These are phyloP conservation scores for Drosophila prosaltans DNA, from an alignment of 1,140 invertebrate genomes.

Conservation along the genomic window DNA sequence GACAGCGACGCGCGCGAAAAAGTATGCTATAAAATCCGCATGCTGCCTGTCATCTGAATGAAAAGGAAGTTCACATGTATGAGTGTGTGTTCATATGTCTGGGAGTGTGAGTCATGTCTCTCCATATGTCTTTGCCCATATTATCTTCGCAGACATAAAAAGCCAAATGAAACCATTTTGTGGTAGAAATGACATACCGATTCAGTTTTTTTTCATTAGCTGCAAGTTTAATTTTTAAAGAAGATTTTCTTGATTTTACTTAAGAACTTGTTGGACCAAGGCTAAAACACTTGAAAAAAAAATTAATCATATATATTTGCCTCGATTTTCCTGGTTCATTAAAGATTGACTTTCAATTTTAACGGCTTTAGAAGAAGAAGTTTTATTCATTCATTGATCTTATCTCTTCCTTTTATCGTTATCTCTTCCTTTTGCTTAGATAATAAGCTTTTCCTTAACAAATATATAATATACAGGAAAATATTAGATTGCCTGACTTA, in stretches of 20 bases:
- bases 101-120: neutral
- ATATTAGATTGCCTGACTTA: too few species aligned
- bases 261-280: neutral
- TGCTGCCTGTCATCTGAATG: conserved; percentile 37
- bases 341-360: too few species aligned
- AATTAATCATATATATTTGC: too few species aligned
- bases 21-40: conserved; percentile 69
- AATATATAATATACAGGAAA: too few species aligned
- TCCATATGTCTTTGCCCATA: conserved; percentile 35
- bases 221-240: conserved; percentile 1
- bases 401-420: too few species aligned
- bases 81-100: conserved; percentile 3
- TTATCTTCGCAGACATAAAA: conserved; percentile 27
- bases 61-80: conserved; percentile 1
- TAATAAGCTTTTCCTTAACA: too few species aligned
- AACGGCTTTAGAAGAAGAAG: too few species aligned
- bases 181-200: conserved; percentile 25
- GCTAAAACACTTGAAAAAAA: too few species aligned
- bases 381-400: too few species aligned
- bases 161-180: conserved; percentile 39
- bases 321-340: too few species aligned
- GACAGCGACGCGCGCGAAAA: conserved; percentile 51
- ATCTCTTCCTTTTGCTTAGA: too few species aligned
- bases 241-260: neutral
- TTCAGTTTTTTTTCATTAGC: conserved; percentile 25